Conservation (phyloP, 2,888 invertebrate species). For the Microctonus brassicae region DNA sequence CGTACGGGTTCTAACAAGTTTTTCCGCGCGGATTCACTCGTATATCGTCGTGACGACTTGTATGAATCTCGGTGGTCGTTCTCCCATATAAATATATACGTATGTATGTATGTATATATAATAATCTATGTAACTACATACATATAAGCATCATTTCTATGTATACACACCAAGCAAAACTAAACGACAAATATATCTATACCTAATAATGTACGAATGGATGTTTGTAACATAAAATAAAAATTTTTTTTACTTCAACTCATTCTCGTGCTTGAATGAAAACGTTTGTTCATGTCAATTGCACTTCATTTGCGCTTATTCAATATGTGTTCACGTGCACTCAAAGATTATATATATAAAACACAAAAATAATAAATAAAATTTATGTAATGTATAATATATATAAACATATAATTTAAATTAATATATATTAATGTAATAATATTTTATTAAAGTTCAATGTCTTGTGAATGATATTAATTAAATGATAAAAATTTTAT, state of each 20-base stretch:
- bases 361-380: not conserved
- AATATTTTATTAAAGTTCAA: not conserved
- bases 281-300: slow-evolving; percentile 5
- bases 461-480: too few species aligned
- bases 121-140: too few species aligned
- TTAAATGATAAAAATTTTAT: not conserved
- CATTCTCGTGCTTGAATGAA: not conserved
- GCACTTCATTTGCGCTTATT: not conserved
- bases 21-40: slow-evolving; percentile 25
- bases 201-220: not conserved
- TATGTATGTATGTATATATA: not conserved
- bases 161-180: too few species aligned
- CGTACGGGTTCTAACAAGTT: slow-evolving; percentile 25
- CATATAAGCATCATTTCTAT: too few species aligned
- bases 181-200: too few species aligned
- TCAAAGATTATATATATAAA: not conserved
- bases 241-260: not conserved
- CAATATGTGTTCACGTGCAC: not conserved
- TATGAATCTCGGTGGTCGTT: slow-evolving; percentile 9
- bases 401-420: too few species aligned
- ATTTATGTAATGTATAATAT: not conserved
- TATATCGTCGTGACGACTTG: slow-evolving; percentile 16
- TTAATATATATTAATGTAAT: too few species aligned
- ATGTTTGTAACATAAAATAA: not conserved
- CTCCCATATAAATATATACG: not conserved